Percentiles rank a stretch among this genome's conserved stretches.
These are phyloP conservation scores for Dinothrombium tinctorium DNA, from an alignment of 1,140 invertebrate genomes.

Conservation along the genomic window DNA sequence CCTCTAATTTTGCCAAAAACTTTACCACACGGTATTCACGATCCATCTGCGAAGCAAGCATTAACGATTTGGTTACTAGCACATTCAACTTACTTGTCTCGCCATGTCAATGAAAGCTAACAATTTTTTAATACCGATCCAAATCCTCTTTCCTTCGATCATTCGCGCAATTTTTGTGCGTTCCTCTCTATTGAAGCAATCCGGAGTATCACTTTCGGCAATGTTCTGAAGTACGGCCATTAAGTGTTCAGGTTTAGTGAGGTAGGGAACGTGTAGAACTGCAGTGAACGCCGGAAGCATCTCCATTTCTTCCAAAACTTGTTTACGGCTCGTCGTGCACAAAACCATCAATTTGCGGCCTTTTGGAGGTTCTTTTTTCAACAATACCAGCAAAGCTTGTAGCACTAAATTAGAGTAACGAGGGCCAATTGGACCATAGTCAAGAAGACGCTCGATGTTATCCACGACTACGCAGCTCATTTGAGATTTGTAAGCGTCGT, in stretches of 20 bases:
- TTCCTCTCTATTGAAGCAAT: too few species aligned
- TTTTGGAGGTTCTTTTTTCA: constrained; percentile 79
- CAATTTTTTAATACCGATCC: too few species aligned
- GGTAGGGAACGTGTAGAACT: constrained; percentile 67
- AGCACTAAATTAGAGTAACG: constrained; percentile 90
- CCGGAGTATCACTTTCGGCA: too few species aligned
- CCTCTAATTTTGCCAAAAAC: too few species aligned
- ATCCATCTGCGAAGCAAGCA: too few species aligned
- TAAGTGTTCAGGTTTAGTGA: constrained; percentile 60
- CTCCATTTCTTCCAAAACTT: constrained; percentile 83
- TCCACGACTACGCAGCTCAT: constrained; percentile 90
- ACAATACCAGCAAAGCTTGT: constrained; percentile 72
- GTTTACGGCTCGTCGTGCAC: constrained; percentile 68
- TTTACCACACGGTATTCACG: too few species aligned
- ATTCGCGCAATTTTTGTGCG: too few species aligned
- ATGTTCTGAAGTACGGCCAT: too few species aligned
- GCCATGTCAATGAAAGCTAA: too few species aligned
- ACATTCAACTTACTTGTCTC: too few species aligned
- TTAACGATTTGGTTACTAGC: too few species aligned
- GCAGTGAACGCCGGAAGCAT: constrained; percentile 71
- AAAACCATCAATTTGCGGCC: constrained; percentile 72
- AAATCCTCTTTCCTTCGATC: too few species aligned
- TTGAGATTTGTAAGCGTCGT: constrained; percentile 92
- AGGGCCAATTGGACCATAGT: constrained; percentile 92
- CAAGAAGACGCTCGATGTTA: constrained; percentile 63